Conservation (phyloP, 1,140 invertebrate species). For the Coelopa frigida region DNA sequence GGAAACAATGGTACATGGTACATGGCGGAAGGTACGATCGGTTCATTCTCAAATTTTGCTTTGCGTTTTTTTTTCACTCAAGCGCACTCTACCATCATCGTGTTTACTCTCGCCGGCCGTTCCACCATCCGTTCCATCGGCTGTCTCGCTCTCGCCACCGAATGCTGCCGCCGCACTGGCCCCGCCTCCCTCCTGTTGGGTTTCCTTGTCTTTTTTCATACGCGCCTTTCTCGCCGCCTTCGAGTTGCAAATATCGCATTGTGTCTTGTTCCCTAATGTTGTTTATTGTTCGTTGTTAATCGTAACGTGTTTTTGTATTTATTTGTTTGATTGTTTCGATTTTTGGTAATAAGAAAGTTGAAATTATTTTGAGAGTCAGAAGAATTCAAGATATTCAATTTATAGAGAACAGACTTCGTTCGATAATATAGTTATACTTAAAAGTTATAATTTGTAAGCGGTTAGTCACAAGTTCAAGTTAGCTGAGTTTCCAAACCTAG, state of each 20-base stretch:
- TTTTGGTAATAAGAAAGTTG: not conserved
- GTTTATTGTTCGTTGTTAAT: not conserved
- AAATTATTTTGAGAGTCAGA: no score
- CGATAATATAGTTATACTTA: no score
- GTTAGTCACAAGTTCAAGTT: no score
- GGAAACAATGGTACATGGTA: no score
- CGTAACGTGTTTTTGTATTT: slow-evolving; percentile 13
- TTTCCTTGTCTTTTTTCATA: slow-evolving; percentile 54
- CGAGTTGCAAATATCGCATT: slow-evolving; percentile 72
- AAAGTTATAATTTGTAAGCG: no score
- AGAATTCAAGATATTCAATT: no score
- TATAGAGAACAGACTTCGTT: no score
- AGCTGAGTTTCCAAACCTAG: no score
- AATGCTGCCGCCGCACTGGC: slow-evolving; percentile 34
- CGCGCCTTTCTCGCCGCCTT: slow-evolving; percentile 60
- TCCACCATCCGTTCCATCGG: slow-evolving; percentile 7
- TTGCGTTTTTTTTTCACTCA: not conserved
- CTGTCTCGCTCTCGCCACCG: slow-evolving; percentile 16
- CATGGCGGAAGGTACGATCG: no score
- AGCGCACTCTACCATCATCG: slow-evolving; percentile 35
- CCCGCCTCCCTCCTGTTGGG: slow-evolving; percentile 46
- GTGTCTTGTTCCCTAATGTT: slow-evolving; percentile 74
- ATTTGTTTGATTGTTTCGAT: slow-evolving; percentile 15
- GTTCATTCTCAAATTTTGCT: no score
- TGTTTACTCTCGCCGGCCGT: slow-evolving; percentile 25